phyloP scores from a whole-genome alignment of 2,797 vertebrate genomes.

The Arctocebus calabarensis region DNA sequence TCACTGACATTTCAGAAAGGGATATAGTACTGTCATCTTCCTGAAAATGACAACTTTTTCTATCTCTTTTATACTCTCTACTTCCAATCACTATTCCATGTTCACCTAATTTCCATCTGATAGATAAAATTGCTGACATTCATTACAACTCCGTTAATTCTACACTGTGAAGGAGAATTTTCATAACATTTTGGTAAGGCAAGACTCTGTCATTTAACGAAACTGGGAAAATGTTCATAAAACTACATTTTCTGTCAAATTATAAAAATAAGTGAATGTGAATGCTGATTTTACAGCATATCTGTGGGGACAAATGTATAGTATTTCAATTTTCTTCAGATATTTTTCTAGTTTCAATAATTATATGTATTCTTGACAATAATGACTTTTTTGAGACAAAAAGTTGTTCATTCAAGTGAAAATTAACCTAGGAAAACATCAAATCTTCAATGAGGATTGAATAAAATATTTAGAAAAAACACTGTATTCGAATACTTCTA shows the following conservation, averaged over 20 bases:
- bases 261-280: constrained; percentile 12
- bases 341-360: constrained; percentile 69
- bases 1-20: constrained; percentile 1
- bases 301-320: background rate
- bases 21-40: background rate
- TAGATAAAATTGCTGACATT: background rate
- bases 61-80: background rate
- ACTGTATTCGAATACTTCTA: constrained; percentile 20
- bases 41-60: background rate
- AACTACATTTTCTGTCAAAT: constrained; percentile 22
- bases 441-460: background rate
- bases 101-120: constrained; percentile 15
- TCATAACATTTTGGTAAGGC: background rate
- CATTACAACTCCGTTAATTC: constrained; percentile 17
- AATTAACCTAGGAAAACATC: constrained; percentile 44
- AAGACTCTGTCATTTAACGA: constrained; percentile 6
- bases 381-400: constrained; percentile 54
- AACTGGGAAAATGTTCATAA: background rate
- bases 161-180: background rate
- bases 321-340: background rate
- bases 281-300: background rate
- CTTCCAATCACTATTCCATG: background rate
- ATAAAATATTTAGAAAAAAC: constrained; percentile 58
- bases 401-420: constrained; percentile 51
- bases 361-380: background rate